Evolutionary conservation across 2,888 invertebrate genomes (phyloP).

Genomic region (Suillia variegata): DNA sequence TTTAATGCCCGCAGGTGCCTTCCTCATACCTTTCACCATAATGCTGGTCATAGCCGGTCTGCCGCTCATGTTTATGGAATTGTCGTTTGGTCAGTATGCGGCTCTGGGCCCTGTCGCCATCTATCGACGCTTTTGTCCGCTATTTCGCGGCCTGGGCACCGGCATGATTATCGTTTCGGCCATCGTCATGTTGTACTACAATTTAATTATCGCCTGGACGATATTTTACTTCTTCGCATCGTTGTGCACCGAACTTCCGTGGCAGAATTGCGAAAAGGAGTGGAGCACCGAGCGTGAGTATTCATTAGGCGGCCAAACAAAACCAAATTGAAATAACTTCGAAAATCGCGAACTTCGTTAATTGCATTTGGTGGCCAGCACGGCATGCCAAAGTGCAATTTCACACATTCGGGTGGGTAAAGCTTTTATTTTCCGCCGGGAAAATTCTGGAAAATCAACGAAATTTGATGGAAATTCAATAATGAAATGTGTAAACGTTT

Average conservation of each 20-base stretch:
- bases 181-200: slow-evolving; percentile 78
- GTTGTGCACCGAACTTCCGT: slow-evolving; percentile 70
- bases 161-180: slow-evolving; percentile 79
- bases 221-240: slow-evolving; percentile 77
- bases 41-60: slow-evolving; percentile 81
- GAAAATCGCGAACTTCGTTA: too few relatives aligned
- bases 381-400: too few relatives aligned
- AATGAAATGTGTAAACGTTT: too few relatives aligned
- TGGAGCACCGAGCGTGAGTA: slow-evolving; percentile 73
- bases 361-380: too few relatives aligned
- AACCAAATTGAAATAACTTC: too few relatives aligned
- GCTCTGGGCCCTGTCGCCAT: slow-evolving; percentile 79
- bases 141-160: slow-evolving; percentile 75
- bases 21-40: slow-evolving; percentile 81
- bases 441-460: too few relatives aligned
- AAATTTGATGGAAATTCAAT: too few relatives aligned
- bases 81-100: slow-evolving; percentile 84
- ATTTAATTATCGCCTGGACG: slow-evolving; percentile 79
- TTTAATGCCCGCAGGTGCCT: slow-evolving; percentile 68
- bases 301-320: too few relatives aligned
- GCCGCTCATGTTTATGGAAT: slow-evolving; percentile 83
- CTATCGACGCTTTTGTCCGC: slow-evolving; percentile 74
- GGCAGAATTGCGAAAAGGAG: slow-evolving; percentile 73
- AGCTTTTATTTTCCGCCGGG: too few relatives aligned
- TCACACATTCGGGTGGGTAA: too few relatives aligned